phyloP scores from a whole-genome alignment of 2,888 invertebrate genomes.

The Zaprionus bogoriensis region DNA sequence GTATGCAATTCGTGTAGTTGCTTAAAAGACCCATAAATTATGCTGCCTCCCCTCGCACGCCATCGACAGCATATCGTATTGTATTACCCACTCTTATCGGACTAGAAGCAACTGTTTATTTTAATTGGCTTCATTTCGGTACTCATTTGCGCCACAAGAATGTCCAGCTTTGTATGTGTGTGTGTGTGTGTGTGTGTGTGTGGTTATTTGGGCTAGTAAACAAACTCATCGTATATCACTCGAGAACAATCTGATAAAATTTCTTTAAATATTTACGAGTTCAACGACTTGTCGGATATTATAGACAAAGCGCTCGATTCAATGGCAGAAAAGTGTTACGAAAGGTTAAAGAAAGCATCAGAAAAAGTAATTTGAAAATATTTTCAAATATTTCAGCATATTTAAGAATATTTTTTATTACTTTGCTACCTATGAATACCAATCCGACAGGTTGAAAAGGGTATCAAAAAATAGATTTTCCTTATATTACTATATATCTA shows the following conservation, averaged over 20 bases:
- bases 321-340: not conserved
- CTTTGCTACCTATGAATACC: not conserved
- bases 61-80: not conserved
- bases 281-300: not conserved
- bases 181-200: not conserved
- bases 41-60: not conserved
- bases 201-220: not conserved
- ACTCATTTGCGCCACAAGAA: not conserved
- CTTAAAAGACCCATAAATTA: not conserved
- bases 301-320: constrained; percentile 3
- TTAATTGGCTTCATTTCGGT: not conserved
- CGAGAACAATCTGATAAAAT: not conserved
- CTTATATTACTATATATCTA: too few species aligned
- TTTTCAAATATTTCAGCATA: not conserved
- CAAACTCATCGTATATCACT: not conserved
- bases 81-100: not conserved
- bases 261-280: constrained; percentile 10
- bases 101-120: not conserved
- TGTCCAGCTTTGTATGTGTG: not conserved
- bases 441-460: too few species aligned
- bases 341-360: not conserved
- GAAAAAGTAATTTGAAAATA: not conserved
- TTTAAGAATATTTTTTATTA: not conserved
- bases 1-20: constrained; percentile 26
- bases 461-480: too few species aligned